phyloP scores from a whole-genome alignment of 2,113 vertebrate genomes.

The Ivindomyrus marchei region DNA sequence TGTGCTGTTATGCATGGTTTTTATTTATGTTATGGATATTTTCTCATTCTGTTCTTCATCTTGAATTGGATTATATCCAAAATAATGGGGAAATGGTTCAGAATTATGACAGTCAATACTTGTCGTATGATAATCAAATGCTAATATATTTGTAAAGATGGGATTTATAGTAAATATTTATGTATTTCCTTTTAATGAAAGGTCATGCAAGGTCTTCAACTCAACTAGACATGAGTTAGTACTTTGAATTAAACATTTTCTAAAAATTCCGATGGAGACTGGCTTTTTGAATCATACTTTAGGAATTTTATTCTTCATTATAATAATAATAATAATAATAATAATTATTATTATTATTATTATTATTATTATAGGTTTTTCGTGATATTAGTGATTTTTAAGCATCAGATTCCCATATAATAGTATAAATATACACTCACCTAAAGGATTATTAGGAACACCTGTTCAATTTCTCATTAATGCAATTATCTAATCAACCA shows the following conservation, averaged over 20 bases:
- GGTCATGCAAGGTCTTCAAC: constrained; percentile 10
- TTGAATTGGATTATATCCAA: constrained; percentile 67
- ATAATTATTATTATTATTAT: background rate
- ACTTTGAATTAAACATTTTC: constrained; percentile 29
- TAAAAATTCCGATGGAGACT: constrained; percentile 2
- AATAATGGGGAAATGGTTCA: background rate
- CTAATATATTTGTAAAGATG: background rate
- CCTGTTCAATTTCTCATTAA: no score
- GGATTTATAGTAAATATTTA: background rate
- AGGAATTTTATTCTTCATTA: background rate
- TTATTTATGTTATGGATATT: constrained; percentile 27
- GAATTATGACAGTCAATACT: background rate
- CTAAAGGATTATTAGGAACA: no score
- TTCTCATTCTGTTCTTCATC: constrained; percentile 40
- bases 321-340: background rate
- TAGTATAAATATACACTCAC: background rate
- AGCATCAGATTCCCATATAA: background rate
- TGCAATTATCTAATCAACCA: no score
- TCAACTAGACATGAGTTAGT: constrained; percentile 26
- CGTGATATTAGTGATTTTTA: background rate
- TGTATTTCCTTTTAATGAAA: background rate
- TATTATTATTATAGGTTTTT: background rate
- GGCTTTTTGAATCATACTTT: background rate
- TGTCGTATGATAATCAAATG: constrained; percentile 13
- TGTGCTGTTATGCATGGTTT: constrained; percentile 10